These are phyloP conservation scores for Philopedon plagiatum DNA, from an alignment of 2,888 invertebrate genomes.

Conservation along the genomic window DNA sequence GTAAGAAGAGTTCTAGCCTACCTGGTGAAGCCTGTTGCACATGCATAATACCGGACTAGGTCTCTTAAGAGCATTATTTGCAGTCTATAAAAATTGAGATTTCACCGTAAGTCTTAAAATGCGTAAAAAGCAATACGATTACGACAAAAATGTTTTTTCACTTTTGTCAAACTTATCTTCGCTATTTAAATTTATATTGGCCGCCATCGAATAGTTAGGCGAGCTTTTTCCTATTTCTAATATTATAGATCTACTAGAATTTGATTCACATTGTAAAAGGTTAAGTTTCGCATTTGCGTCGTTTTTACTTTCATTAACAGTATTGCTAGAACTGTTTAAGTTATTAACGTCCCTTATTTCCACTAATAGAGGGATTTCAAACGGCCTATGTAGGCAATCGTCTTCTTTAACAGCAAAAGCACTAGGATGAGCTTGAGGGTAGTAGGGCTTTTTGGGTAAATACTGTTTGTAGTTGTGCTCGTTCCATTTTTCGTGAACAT, in stretches of 20 bases:
- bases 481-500: slow-evolving; percentile 51
- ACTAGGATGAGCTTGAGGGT: slow-evolving; percentile 53
- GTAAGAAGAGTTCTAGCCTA: no score
- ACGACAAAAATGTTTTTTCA: slow-evolving; percentile 29
- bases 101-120: not conserved
- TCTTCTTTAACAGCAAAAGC: slow-evolving; percentile 50
- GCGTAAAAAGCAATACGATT: not conserved
- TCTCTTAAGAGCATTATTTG: slow-evolving; percentile 1
- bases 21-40: no score
- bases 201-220: slow-evolving; percentile 37
- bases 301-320: slow-evolving; percentile 56
- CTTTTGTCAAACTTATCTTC: slow-evolving; percentile 29
- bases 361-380: slow-evolving; percentile 59
- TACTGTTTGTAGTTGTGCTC: slow-evolving; percentile 52
- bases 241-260: slow-evolving; percentile 55
- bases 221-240: slow-evolving; percentile 58
- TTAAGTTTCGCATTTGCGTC: slow-evolving; percentile 60
- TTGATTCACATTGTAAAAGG: slow-evolving; percentile 54
- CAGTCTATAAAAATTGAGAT: slow-evolving; percentile 18
- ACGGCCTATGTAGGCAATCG: slow-evolving; percentile 55
- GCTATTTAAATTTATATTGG: slow-evolving; percentile 31
- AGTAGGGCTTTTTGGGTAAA: slow-evolving; percentile 49
- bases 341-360: slow-evolving; percentile 52
- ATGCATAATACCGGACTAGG: no score
- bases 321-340: slow-evolving; percentile 34